These are phyloP conservation scores for Dromas ardeola DNA, from an alignment of 2,113 vertebrate species.

Conservation along the genomic window DNA sequence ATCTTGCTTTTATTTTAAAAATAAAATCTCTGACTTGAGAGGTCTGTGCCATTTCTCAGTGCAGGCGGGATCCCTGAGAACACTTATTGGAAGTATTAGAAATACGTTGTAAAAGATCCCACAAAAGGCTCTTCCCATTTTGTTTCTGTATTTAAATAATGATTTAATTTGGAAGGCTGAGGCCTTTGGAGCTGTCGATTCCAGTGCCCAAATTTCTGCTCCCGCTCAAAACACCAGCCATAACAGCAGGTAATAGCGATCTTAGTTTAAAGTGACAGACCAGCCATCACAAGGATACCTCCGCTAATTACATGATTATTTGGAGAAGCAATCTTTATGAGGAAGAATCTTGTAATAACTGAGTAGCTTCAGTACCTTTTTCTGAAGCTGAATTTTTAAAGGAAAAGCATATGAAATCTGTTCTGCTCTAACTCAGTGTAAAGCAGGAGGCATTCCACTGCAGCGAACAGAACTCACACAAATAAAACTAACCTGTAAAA, in stretches of 20 bases:
- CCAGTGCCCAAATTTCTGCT: background rate
- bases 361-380: background rate
- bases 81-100: background rate
- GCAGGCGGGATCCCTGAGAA: background rate
- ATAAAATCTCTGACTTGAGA: background rate
- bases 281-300: background rate
- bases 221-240: background rate
- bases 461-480: background rate
- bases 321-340: background rate
- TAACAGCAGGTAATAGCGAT: background rate
- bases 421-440: background rate
- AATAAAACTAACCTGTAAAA: background rate
- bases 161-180: background rate
- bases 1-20: background rate
- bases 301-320: background rate
- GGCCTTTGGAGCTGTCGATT: background rate
- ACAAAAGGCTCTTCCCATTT: background rate
- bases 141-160: background rate
- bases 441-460: background rate
- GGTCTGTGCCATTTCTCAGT: background rate
- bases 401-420: background rate
- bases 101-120: background rate
- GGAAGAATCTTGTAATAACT: background rate
- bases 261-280: background rate
- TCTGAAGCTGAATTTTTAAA: background rate